phyloP scores from a whole-genome alignment of 2,888 invertebrate species.

The Cheiracanthium punctorium region DNA sequence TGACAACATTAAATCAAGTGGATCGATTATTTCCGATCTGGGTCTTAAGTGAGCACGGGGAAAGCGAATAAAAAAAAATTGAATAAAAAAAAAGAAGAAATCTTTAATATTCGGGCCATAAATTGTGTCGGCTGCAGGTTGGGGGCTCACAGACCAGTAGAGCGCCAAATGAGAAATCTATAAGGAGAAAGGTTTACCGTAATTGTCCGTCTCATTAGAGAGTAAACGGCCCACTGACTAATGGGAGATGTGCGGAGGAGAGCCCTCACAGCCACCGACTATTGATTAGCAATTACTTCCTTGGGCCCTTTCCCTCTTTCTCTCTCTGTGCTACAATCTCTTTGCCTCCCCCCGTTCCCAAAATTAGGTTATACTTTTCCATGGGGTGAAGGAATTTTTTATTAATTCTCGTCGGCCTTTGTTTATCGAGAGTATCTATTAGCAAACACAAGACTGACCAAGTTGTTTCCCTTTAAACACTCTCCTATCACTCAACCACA shows the following conservation, averaged over 20 bases:
- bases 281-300: conserved; percentile 70
- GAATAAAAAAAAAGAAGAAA: conserved; percentile 40
- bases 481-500: no score
- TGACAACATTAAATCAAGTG: conserved; percentile 67
- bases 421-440: conserved; percentile 38
- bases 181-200: conserved; percentile 71
- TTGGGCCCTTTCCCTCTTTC: conserved; percentile 38
- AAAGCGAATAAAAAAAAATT: conserved; percentile 28
- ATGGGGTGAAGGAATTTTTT: conserved; percentile 3
- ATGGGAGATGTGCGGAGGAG: conserved; percentile 65
- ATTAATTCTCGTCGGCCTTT: conserved; percentile 13
- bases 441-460: background rate
- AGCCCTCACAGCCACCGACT: conserved; percentile 67
- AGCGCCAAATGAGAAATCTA: conserved; percentile 70
- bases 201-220: conserved; percentile 70
- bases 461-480: no score
- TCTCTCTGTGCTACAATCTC: conserved; percentile 36
- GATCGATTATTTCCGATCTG: conserved; percentile 68
- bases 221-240: conserved; percentile 70
- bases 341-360: conserved; percentile 19
- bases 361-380: conserved; percentile 58
- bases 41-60: conserved; percentile 59
- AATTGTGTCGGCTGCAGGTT: conserved; percentile 70
- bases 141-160: conserved; percentile 67
- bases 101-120: conserved; percentile 70